Conservation (phyloP, 2,888 invertebrate species). For the Cancer borealis region DNA sequence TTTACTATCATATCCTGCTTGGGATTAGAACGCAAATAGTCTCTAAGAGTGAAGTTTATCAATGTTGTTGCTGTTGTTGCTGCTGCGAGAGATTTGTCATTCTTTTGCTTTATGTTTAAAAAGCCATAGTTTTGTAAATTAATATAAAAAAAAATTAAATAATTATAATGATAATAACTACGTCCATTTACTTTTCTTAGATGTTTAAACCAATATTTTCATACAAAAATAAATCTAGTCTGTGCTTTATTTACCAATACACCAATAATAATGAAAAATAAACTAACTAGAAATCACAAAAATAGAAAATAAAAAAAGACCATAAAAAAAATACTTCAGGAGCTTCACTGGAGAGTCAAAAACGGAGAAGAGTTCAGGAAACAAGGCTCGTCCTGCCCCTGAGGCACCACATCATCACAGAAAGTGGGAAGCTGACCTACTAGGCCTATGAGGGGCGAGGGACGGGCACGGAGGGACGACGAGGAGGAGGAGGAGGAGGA, state of each 20-base stretch:
- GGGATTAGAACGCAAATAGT: background rate
- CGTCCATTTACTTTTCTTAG: background rate
- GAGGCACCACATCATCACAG: conserved; percentile 33
- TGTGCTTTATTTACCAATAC: too few relatives aligned
- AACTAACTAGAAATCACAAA: too few relatives aligned
- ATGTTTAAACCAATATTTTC: too few relatives aligned
- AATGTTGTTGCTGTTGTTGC: background rate
- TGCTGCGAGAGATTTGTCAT: background rate
- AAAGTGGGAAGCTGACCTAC: conserved; percentile 55
- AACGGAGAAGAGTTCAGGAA: background rate
- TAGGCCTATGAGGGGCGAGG: conserved; percentile 45
- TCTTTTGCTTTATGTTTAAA: background rate
- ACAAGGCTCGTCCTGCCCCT: background rate
- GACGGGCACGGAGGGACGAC: background rate
- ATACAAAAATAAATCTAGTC: too few relatives aligned
- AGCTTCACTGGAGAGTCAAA: background rate
- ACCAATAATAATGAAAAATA: too few relatives aligned
- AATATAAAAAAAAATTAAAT: background rate
- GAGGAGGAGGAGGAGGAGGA: background rate
- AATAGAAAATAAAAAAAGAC: too few relatives aligned
- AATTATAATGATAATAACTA: background rate
- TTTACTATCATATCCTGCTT: background rate
- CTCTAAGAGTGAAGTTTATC: background rate
- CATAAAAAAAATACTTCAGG: background rate
- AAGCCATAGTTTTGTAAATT: background rate